Base-by-base conservation (phyloP, 2,888 invertebrate genomes). In the Ichneumoninae sp. region DNA sequence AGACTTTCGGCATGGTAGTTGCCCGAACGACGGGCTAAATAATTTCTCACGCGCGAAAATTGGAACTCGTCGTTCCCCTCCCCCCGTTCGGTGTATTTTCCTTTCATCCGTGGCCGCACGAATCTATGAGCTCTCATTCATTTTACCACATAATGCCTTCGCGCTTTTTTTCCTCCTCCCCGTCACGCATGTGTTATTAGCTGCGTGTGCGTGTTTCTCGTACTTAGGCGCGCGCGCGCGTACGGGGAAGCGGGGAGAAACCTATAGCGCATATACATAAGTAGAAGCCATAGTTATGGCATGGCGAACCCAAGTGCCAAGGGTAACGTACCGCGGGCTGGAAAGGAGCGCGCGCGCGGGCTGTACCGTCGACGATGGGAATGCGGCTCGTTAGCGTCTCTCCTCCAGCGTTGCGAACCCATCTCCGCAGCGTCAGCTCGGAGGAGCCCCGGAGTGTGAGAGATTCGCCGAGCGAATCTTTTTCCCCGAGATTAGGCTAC, bases 381-480 rank as follows among this genome's bases (percentile, higher is more conserved):
- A 90, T 89, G 84, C 78, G 69, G 89, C 90, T 90, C 91, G 91
- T 90, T 90, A 90, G 90, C 81, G 85, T 81, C 54, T 82, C 80
- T 72, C 13, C 69, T 60, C 52, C 65, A 47, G 26, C 40, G 22
- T 57, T 19, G 30, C 69, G 62, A 66, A 47, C 75, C 22, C 80
- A 22, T 74, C 80, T 26, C 54, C 57, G 47, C 57, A 77, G 57
- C 50, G 72, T 40, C 26, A 44, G 62, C 52, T 60, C 65, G 13
- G 26, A 69, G 47, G 10, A 40, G 30, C 44, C 36, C 40, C 50
- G 16, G 47, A 52, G 70, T 66, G 68, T 69, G 80, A 80, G 68
- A 50, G 19, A 66, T 84, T 78, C 26, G 66, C 70, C 10, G 86
- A 84, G 85, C 88, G 76, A 76, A 80, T 79, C 79, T 72, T 47